These are phyloP conservation scores for Cathartes aura DNA, from an alignment of 2,113 vertebrate genomes.

Conservation along the genomic window DNA sequence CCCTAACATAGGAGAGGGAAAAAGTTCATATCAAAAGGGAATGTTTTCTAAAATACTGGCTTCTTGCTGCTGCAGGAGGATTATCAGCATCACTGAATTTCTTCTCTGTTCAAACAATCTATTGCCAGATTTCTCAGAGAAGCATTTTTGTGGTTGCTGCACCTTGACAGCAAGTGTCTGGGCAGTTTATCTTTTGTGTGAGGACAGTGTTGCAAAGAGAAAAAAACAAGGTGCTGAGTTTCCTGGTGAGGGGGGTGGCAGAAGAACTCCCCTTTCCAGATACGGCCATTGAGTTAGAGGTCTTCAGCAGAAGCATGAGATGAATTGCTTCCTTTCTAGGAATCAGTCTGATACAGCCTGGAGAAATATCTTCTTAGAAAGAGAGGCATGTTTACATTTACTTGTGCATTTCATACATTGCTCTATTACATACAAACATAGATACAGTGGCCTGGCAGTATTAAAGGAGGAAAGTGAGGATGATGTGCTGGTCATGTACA, in stretches of 20 bases:
- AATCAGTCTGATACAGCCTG: neutral
- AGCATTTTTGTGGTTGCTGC: neutral
- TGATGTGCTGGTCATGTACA: neutral
- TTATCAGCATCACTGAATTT: slow-evolving; percentile 9
- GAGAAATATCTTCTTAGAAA: neutral
- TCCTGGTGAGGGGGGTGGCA: neutral
- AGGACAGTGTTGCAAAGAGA: neutral
- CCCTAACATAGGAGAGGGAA: neutral
- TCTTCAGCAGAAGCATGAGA: neutral
- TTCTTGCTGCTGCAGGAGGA: neutral
- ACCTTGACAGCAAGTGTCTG: neutral
- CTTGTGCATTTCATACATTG: neutral
- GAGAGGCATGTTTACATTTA: neutral
- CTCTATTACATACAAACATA: neutral
- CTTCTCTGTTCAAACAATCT: neutral
- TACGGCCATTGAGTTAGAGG: neutral
- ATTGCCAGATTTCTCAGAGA: neutral
- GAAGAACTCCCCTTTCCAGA: neutral
- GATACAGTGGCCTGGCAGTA: too few species aligned
- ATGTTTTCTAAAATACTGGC: neutral
- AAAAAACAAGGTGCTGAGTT: neutral
- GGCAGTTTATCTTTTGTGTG: neutral
- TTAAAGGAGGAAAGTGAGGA: neutral
- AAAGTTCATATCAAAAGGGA: neutral
- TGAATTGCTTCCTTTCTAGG: neutral